Evolutionary conservation across 2,888 invertebrate genomes (phyloP), one percentile per base, ranked within the genome.

Genomic region (Epinotia ramella): DNA sequence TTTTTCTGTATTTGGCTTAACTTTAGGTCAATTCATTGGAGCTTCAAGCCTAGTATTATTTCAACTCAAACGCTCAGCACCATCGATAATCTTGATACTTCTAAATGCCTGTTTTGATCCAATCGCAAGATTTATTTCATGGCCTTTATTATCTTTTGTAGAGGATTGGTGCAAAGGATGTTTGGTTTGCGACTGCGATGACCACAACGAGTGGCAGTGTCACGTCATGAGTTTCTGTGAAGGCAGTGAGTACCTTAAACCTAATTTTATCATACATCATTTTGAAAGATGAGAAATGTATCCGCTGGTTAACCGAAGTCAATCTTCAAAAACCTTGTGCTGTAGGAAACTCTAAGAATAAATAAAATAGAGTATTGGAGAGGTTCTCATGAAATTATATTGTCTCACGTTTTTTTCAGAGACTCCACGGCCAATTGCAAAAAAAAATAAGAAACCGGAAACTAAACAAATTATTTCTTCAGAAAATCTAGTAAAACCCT

Each of bases 161-260:
- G 93, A 78, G 66, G 93, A 94, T 74, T 93, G 93, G 93, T 93
- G 93, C 62, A 81, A 83, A 0, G 93, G 93, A 0, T 94, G 93
- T 64, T 91, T 90, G 0, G 89, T 93, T 0, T 94, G 93, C 20
- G 92, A 92, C 76, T 94, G 93, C 59, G 87, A 90, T 4, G 84
- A 85, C 0, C 83, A 89, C 12, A 91, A 92, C 0, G 84, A 81
- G 0, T 94, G 93, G 93, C 87, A 90, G 77, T 94, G 93, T 66
- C 91, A 91, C 53, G 75, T 89, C 0, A 79, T 93, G 33, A 93
- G 91, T 65, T 93, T 91, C 76, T 94, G 93, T 78, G 84, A 88
- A 3, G 89, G 89, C 13, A 84, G 93, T 92, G 84, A 85, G 89
- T 73, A 33, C 63, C 40, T 40, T 9, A 11, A 24, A 60, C 60